phyloP scores from a whole-genome alignment of 2,113 vertebrate genomes.

The Hirundichthys speculiger region DNA sequence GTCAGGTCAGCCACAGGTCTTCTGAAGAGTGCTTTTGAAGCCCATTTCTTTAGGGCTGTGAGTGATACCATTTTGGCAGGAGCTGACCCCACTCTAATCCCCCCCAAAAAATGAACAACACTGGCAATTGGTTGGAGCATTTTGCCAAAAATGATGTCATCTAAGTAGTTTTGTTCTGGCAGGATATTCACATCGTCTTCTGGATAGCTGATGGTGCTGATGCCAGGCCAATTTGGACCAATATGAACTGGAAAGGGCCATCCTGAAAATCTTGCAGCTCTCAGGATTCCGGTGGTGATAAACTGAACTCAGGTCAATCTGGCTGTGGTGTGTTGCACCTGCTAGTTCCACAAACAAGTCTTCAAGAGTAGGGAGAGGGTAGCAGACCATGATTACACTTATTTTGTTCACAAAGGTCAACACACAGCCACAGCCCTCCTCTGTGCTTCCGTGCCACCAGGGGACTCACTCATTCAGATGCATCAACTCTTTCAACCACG shows the following conservation, averaged over 20 bases:
- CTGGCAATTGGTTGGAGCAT: no score
- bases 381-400: not conserved
- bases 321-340: not conserved
- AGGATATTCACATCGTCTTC: not conserved
- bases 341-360: not conserved
- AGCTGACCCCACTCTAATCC: no score
- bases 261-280: not conserved
- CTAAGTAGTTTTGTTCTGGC: not conserved
- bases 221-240: not conserved
- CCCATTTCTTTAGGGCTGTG: no score
- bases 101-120: no score
- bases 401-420: not conserved
- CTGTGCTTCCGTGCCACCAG: not conserved
- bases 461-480: not conserved
- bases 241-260: not conserved
- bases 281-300: not conserved
- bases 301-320: not conserved
- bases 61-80: no score
- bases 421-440: not conserved
- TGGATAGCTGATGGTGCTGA: constrained; percentile 1
- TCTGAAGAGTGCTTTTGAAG: no score
- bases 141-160: not conserved
- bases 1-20: no score
- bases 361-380: not conserved
- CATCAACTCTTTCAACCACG: not conserved